These are phyloP conservation scores for Anthopleura sola DNA, from an alignment of 64 coral and sea anemone genomes.

Conservation along the genomic window DNA sequence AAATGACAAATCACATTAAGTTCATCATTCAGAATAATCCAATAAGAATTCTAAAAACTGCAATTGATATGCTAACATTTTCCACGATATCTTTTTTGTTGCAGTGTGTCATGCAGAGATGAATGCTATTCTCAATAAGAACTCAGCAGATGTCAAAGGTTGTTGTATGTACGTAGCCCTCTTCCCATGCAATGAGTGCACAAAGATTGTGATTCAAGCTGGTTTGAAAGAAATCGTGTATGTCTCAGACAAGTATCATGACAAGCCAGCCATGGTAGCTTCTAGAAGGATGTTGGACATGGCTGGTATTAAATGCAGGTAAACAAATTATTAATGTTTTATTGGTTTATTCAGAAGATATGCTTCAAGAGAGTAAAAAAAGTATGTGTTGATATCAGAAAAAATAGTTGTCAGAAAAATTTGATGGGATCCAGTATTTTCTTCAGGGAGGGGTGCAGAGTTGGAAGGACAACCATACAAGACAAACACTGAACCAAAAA, in stretches of 20 bases:
- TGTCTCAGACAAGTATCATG: constrained; percentile 94
- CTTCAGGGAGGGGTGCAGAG: too few relatives aligned
- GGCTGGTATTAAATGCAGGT: constrained; percentile 85
- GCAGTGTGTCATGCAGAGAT: constrained; percentile 98
- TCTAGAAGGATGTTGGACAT: constrained; percentile 75
- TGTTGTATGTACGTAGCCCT: constrained; percentile 90
- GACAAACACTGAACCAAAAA: too few relatives aligned
- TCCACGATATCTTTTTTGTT: not conserved
- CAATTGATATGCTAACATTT: too few relatives aligned
- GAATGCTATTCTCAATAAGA: constrained; percentile 99
- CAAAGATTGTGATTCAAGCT: constrained; percentile 92
- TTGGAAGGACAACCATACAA: too few relatives aligned
- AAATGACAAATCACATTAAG: too few relatives aligned
- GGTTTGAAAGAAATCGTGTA: constrained; percentile 87
- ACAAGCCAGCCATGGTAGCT: constrained; percentile 76
- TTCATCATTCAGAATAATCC: too few relatives aligned
- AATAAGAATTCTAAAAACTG: too few relatives aligned
- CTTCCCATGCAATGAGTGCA: constrained; percentile 97
- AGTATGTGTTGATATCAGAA: too few relatives aligned
- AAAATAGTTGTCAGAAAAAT: too few relatives aligned
- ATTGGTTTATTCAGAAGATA: not conserved
- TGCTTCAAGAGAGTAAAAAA: too few relatives aligned
- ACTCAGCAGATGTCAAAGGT: constrained; percentile 85
- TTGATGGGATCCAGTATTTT: too few relatives aligned
- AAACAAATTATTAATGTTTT: not conserved